phyloP scores from a whole-genome alignment of 2,797 vertebrate species.

The Aulostomus chinensis region DNA sequence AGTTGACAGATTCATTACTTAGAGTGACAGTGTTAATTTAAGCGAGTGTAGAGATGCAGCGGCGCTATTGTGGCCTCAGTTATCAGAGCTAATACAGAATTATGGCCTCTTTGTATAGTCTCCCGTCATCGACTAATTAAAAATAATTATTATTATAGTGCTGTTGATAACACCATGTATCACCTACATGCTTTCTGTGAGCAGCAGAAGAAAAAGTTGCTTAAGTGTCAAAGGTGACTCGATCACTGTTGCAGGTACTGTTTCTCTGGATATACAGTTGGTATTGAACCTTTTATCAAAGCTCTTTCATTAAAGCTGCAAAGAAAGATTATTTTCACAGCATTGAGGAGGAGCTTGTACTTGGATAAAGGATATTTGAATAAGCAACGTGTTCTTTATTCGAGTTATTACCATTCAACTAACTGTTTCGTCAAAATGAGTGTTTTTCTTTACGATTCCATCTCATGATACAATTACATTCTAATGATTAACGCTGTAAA shows the following conservation, averaged over 20 bases:
- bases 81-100: constrained; percentile 22
- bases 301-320: not conserved
- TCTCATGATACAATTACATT: too few species aligned
- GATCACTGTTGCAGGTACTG: not conserved
- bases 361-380: not conserved
- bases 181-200: not conserved
- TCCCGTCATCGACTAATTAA: constrained; percentile 27
- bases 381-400: not conserved
- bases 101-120: constrained; percentile 19
- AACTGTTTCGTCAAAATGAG: not conserved
- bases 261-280: not conserved
- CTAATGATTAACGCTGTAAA: too few species aligned
- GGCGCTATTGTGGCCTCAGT: constrained; percentile 44
- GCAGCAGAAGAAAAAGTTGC: too few species aligned
- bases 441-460: too few species aligned
- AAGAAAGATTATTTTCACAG: not conserved
- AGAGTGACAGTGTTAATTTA: constrained; percentile 68
- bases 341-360: too few species aligned
- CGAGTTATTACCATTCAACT: not conserved
- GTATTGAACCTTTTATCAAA: not conserved
- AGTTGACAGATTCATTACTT: constrained; percentile 72
- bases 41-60: constrained; percentile 37
- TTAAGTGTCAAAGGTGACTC: constrained; percentile 1
- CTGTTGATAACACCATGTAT: constrained; percentile 6
- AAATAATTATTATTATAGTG: constrained; percentile 25